Percentiles rank a stretch among this genome's conserved stretches.
These are phyloP conservation scores for Ophthalmolycus amberensis DNA, from an alignment of 2,113 vertebrate genomes.

Conservation along the genomic window DNA sequence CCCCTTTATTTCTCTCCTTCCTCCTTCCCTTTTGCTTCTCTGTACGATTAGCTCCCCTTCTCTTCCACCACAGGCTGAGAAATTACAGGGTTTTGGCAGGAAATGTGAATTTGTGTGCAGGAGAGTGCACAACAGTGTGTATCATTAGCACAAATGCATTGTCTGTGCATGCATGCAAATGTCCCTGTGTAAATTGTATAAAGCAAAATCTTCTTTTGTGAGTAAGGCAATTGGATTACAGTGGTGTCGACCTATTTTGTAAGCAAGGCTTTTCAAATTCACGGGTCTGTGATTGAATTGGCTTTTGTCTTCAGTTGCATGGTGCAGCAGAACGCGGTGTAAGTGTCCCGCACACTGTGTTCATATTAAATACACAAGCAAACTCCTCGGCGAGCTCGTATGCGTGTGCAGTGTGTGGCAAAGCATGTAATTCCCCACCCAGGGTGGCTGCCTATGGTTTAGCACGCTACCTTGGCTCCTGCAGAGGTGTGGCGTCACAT, in stretches of 20 bases:
- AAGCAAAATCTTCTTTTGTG: slow-evolving; percentile 47
- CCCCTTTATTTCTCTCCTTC: slow-evolving; percentile 8
- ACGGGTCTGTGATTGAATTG: slow-evolving; percentile 56
- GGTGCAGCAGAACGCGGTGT: slow-evolving; percentile 20
- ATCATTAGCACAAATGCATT: slow-evolving; percentile 34
- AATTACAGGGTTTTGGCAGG: slow-evolving; percentile 41
- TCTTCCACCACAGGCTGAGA: slow-evolving; percentile 41
- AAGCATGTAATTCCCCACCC: slow-evolving; percentile 58
- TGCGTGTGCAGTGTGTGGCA: slow-evolving; percentile 26
- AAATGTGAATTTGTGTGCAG: slow-evolving; percentile 36
- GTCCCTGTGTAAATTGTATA: slow-evolving; percentile 4
- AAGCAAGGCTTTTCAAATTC: slow-evolving; percentile 55
- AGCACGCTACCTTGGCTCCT: slow-evolving; percentile 47
- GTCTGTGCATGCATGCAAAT: slow-evolving; percentile 17
- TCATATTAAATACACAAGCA: slow-evolving; percentile 44
- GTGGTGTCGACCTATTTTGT: slow-evolving; percentile 40
- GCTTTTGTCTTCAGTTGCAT: slow-evolving; percentile 50
- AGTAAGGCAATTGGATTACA: slow-evolving; percentile 67
- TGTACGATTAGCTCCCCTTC: slow-evolving; percentile 48
- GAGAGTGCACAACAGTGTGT: slow-evolving; percentile 36
- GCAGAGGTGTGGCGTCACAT: slow-evolving; percentile 41
- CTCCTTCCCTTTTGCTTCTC: slow-evolving; percentile 24
- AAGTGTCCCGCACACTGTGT: slow-evolving; percentile 16
- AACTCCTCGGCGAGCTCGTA: slow-evolving; percentile 16
- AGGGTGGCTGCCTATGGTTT: slow-evolving; percentile 40